Base-by-base conservation (phyloP, 2,113 vertebrate species). In the Nematolebias whitei region DNA sequence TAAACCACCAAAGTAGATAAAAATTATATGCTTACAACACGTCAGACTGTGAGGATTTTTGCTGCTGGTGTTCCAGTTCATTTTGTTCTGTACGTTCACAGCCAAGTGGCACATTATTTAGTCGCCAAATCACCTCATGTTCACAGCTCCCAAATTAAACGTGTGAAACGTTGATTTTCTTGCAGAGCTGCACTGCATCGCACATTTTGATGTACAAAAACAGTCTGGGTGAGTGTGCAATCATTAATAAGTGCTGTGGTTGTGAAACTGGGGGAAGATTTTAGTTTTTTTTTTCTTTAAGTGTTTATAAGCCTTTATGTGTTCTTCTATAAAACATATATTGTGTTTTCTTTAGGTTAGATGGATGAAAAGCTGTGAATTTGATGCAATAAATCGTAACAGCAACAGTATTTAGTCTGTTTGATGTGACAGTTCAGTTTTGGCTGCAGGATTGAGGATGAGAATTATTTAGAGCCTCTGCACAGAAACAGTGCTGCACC, bases 21-120 rank as follows among this genome's bases (percentile, higher is more conserved):
- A 55, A 47, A 51, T 8, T 35, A 35, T 35, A 35, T 35, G 5
- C 9, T 35, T 47, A n/a, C 16, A 40, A n/a, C 16, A 40, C 20
- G 35, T 15, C 39, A 23, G 16, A 23, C 48, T 16, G 15, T 35
- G 16, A 3, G 26, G 10, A 35, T 50, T 49, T 57, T 10, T 52
- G 49, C 12, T 60, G 39, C 14, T 63, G 12, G 29, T 48, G 35
- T 53, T 72, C 56, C 35, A 24, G 16, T 29, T 29, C 48, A 55
- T 63, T 54, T 49, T 43, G 50, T 56, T 40, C 19, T 60, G 45
- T 24, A 55, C 40, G 35, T 71, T 68, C 32, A 26, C 39, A 52
- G 29, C 52, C 23, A 68, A 79, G 71, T 57, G 39, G 10, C 35
- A 62, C 59, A 73, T 62, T 54, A 64, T 74, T 75, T 62, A 49